Evolutionary conservation across 2,113 vertebrate genomes (phyloP), one percentile per base, ranked within the genome.

Genomic region (Triplophysa rosa): DNA sequence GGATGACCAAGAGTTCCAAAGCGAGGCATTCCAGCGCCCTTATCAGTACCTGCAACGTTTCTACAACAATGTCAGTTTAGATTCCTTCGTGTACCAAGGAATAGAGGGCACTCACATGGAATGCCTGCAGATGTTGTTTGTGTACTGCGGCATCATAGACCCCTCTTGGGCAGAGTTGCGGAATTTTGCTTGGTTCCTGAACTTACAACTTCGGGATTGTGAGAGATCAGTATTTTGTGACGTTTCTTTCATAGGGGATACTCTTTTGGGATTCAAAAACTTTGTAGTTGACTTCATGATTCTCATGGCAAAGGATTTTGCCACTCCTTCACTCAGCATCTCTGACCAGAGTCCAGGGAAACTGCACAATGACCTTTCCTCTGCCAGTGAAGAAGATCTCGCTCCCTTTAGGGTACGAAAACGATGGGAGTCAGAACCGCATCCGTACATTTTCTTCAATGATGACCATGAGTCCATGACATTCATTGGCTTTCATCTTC

Each of bases 241-340:
- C n/a, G 68, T 85, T 2, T 7, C 0, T 0, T 88, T 95, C 33
- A 88, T 90, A 4, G 89, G 90, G n/a, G 97, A 99, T 86, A 94
- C 93, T 0, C 79, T 99, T 56, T 68, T 33, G 0, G 96, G 98
- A 29, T 99, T 99, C 89, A 98, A 95, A 91, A 94, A 86, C 76
- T 99, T 99, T 85, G 97, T 99, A 3, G 97, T 99, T 2, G 85
- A 92, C 69, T 99, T 98, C 88, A 97, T 99, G 98, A 95, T 98
- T 86, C 81, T 95, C 23, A 99, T 99, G 98, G 97, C 98, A 0
- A 95, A 95, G 59, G 98, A 99, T 82, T 99, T 99, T 74, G 95
- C 97, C 12, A 98, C 97, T 0, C 96, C 96, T 0, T 97, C 96
- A 1, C 92, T 97, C 1, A 91, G 87, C 61, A 96, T 95, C 82